phyloP scores from a whole-genome alignment of 1,140 invertebrate species.

The Bombyx mandarina region DNA sequence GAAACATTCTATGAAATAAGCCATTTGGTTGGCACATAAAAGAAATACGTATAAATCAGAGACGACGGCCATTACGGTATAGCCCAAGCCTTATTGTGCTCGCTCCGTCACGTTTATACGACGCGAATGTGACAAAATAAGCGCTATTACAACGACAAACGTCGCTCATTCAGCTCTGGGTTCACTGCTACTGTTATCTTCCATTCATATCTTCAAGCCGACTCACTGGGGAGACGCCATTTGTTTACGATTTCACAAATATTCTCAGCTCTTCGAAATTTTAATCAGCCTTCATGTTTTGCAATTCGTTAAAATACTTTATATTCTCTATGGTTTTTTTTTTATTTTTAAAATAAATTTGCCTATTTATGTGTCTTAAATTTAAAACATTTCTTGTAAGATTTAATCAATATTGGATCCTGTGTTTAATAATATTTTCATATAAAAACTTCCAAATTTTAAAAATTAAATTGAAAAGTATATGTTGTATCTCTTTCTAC shows the following conservation, averaged over 20 bases:
- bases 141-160: slow-evolving; percentile 34
- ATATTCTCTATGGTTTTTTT: too few species aligned
- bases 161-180: slow-evolving; percentile 10
- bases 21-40: slow-evolving; percentile 57
- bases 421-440: too few species aligned
- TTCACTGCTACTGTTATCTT: slow-evolving; percentile 7
- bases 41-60: slow-evolving; percentile 66
- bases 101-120: slow-evolving; percentile 52
- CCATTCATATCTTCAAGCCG: slow-evolving; percentile 7
- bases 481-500: too few species aligned
- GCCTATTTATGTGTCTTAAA: too few species aligned
- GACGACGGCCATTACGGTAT: slow-evolving; percentile 50
- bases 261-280: too few species aligned
- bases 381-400: too few species aligned
- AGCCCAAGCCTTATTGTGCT: slow-evolving; percentile 47
- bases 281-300: too few species aligned
- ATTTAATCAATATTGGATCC: too few species aligned
- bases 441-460: too few species aligned
- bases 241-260: not conserved
- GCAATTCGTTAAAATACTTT: too few species aligned
- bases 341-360: too few species aligned
- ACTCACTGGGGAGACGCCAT: not conserved
- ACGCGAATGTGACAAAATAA: slow-evolving; percentile 58
- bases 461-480: too few species aligned
- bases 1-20: slow-evolving; percentile 50